phyloP scores from a whole-genome alignment of 1,140 invertebrate genomes.

The Drosophila sturtevanti region DNA sequence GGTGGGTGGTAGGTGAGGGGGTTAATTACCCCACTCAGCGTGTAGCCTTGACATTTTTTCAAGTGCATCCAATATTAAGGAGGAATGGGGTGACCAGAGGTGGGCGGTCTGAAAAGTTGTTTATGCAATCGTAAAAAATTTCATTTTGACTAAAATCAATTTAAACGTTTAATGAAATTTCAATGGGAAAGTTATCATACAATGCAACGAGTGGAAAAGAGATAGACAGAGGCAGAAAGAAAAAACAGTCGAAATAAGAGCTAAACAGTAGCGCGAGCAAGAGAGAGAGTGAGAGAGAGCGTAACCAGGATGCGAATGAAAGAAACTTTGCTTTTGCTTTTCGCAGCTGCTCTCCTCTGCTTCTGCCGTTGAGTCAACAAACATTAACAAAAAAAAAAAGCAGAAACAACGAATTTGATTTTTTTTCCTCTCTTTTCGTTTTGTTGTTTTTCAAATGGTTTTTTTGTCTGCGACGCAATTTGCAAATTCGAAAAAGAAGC shows the following conservation, averaged over 20 bases:
- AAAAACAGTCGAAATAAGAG: constrained; percentile 1
- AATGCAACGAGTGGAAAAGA: background rate
- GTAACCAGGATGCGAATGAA: constrained; percentile 54
- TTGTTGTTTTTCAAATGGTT: constrained; percentile 49
- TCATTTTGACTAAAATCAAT: constrained; percentile 30
- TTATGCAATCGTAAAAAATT: constrained; percentile 11
- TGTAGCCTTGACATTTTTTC: constrained; percentile 65
- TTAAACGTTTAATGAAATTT: constrained; percentile 48
- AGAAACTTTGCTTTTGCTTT: background rate
- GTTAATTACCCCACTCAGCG: constrained; percentile 9
- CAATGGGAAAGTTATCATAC: constrained; percentile 44
- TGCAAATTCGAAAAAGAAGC: constrained; percentile 46
- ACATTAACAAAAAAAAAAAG: constrained; percentile 5
- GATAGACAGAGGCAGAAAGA: constrained; percentile 62
- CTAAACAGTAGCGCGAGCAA: constrained; percentile 34
- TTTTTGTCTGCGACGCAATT: constrained; percentile 71
- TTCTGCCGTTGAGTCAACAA: constrained; percentile 5
- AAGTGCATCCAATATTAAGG: background rate
- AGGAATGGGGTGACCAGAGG: too few relatives aligned
- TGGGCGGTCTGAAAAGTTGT: background rate
- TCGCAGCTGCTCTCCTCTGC: constrained; percentile 30
- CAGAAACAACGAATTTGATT: constrained; percentile 37
- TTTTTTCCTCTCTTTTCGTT: constrained; percentile 40
- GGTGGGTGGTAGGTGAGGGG: constrained; percentile 10
- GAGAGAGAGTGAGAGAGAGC: constrained; percentile 54